These are phyloP conservation scores for Lepus americanus DNA, from an alignment of 2,113 vertebrate species.

Conservation along the genomic window DNA sequence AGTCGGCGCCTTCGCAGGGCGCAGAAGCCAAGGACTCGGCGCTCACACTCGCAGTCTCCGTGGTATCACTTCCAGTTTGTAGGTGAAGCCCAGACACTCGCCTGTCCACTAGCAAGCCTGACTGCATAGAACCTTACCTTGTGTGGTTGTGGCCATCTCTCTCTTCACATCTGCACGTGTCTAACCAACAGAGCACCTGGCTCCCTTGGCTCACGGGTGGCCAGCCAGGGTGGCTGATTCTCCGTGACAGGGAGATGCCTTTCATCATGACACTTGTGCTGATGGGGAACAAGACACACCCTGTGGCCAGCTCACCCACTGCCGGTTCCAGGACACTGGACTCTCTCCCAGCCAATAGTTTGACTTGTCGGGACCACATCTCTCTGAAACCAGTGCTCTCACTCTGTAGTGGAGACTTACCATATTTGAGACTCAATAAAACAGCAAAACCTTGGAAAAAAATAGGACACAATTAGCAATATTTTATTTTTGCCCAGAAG, in stretches of 20 bases:
- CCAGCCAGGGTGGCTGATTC: not conserved
- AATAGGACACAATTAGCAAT: not conserved
- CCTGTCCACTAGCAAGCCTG: not conserved
- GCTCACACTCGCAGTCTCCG: not conserved
- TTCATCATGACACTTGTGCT: not conserved
- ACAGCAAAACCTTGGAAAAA: not conserved
- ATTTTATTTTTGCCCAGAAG: not conserved
- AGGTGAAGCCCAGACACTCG: not conserved
- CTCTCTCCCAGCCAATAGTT: not conserved
- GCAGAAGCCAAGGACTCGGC: not conserved
- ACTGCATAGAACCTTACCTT: not conserved
- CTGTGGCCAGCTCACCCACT: fast-evolving
- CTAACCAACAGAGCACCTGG: not conserved
- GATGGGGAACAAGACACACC: not conserved
- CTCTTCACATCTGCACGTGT: not conserved
- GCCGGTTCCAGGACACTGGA: no score
- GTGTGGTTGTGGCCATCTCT: not conserved
- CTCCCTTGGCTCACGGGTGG: not conserved
- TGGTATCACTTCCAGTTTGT: not conserved
- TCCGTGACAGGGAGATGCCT: no score
- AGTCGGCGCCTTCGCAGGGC: not conserved
- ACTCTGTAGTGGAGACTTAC: not conserved
- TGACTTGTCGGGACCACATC: not conserved
- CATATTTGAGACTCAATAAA: not conserved
- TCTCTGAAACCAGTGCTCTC: not conserved